Percentiles rank a stretch among this genome's conserved stretches.
Conservation (phyloP, 1,140 invertebrate species). For the Panagrolaimus sp. region DNA sequence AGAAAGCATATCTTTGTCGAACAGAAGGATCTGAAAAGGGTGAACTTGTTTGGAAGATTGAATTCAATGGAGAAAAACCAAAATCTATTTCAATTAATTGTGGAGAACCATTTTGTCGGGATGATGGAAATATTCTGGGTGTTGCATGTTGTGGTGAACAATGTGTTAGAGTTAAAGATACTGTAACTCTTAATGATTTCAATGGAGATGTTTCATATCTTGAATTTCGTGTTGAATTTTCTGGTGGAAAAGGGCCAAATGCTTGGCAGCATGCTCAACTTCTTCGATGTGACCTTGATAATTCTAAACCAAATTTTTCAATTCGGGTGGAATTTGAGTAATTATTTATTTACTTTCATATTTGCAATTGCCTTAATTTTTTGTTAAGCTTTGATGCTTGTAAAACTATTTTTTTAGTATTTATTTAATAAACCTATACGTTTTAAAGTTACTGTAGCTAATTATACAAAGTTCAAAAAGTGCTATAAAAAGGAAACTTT, state of each 20-base stretch:
- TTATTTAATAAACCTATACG: too few relatives aligned
- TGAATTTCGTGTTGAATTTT: constrained; percentile 66
- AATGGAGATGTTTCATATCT: constrained; percentile 64
- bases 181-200: constrained; percentile 30
- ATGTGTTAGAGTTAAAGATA: constrained; percentile 28
- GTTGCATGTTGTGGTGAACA: constrained; percentile 28
- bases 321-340: constrained; percentile 1
- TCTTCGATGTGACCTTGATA: constrained; percentile 65
- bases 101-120: constrained; percentile 2
- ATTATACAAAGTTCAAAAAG: too few relatives aligned
- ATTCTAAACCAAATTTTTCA: constrained; percentile 12
- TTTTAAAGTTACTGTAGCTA: too few relatives aligned
- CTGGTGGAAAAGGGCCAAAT: constrained; percentile 68
- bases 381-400: too few relatives aligned
- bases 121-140: constrained; percentile 19
- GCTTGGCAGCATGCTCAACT: constrained; percentile 88
- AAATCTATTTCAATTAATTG: constrained; percentile 22
- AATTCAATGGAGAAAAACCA: constrained; percentile 31
- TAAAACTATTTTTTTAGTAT: too few relatives aligned
- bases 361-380: constrained; percentile 16
- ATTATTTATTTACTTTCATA: too few relatives aligned
- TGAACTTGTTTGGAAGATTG: constrained; percentile 61
- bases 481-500: too few relatives aligned
- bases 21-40: constrained; percentile 59
- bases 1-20: constrained; percentile 77